Conservation (phyloP, 1,140 invertebrate genomes). For the Cydia pomonella region DNA sequence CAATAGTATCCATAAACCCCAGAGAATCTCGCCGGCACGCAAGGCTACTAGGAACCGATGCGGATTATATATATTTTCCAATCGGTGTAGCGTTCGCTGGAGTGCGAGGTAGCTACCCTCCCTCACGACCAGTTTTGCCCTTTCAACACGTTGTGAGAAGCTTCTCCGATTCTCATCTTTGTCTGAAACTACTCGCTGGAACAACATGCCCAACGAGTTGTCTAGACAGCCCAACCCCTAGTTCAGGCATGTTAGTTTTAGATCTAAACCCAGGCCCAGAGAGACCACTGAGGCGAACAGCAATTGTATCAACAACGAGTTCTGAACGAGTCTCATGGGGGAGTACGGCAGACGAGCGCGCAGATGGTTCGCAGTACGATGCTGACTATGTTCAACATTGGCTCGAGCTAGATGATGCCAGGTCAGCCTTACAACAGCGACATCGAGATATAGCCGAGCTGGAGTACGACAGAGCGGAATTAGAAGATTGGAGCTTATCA, state of each 20-base stretch:
- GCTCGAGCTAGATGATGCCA: constrained; percentile 86
- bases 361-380: constrained; percentile 85
- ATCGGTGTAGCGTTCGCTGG: constrained; percentile 84
- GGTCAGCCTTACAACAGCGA: constrained; percentile 84
- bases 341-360: constrained; percentile 79
- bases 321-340: constrained; percentile 81
- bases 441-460: constrained; percentile 85
- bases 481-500: constrained; percentile 90
- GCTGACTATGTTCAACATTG: constrained; percentile 88
- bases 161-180: constrained; percentile 87
- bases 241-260: constrained; percentile 81
- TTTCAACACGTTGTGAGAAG: constrained; percentile 87
- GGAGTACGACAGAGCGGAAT: constrained; percentile 87
- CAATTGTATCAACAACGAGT: constrained; percentile 72
- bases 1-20: constrained; percentile 79
- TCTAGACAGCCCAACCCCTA: constrained; percentile 81
- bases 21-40: constrained; percentile 76
- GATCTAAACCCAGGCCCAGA: constrained; percentile 78
- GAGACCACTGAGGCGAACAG: constrained; percentile 65
- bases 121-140: constrained; percentile 84
- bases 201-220: constrained; percentile 78
- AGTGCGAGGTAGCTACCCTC: constrained; percentile 86
- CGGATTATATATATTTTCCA: constrained; percentile 85
- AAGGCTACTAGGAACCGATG: constrained; percentile 80
- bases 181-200: constrained; percentile 83